Evolutionary conservation across 2,888 invertebrate genomes (phyloP).

Genomic region (Erynnis tages): DNA sequence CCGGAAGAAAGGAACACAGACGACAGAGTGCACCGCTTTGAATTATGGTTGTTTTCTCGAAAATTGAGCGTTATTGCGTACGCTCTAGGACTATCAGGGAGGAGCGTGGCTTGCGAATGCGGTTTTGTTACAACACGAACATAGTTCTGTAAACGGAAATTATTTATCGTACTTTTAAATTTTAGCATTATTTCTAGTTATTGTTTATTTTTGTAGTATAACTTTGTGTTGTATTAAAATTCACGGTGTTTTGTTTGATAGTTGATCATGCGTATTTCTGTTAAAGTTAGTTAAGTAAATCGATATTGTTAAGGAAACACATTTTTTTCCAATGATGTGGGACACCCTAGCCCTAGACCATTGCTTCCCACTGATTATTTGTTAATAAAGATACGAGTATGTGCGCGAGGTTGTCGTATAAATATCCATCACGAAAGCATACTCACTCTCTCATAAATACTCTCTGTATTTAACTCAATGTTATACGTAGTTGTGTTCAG

Average conservation of each 20-base stretch:
- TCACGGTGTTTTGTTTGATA: no score
- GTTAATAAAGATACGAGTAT: conserved; percentile 55
- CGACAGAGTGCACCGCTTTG: conserved; percentile 74
- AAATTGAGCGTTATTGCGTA: conserved; percentile 78
- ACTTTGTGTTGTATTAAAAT: no score
- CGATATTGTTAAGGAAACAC: not conserved
- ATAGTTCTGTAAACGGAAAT: conserved; percentile 59
- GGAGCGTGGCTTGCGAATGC: conserved; percentile 36
- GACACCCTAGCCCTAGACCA: conserved; percentile 34
- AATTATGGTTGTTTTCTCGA: conserved; percentile 78
- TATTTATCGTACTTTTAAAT: conserved; percentile 55
- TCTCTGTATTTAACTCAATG: conserved; percentile 64
- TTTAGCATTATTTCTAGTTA: not conserved
- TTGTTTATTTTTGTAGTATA: no score
- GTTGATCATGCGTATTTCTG: no score
- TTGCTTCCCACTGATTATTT: conserved; percentile 61
- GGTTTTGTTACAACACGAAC: conserved; percentile 61
- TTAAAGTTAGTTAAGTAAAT: not conserved
- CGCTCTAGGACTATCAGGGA: conserved; percentile 53
- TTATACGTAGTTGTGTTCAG: conserved; percentile 57
- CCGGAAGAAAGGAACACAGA: conserved; percentile 79
- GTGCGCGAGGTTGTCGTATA: conserved; percentile 53
- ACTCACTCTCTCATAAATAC: no score
- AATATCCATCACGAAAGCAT: conserved; percentile 64
- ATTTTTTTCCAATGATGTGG: conserved; percentile 8